These are phyloP conservation scores for Ellobius talpinus DNA, from an alignment of 2,113 vertebrate genomes.

Conservation along the genomic window DNA sequence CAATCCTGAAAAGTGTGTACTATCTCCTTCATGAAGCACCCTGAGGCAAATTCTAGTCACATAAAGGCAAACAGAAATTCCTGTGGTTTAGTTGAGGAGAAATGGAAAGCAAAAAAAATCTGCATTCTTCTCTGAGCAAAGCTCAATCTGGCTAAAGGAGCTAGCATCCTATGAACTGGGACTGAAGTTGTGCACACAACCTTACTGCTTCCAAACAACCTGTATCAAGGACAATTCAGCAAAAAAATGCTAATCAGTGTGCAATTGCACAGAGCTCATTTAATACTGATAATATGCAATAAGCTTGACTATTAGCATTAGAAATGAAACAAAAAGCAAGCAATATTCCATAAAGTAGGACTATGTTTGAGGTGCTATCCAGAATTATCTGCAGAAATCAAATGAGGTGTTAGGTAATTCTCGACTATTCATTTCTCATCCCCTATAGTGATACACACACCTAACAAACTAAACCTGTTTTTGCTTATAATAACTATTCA, in stretches of 20 bases:
- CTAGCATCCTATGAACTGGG: neutral
- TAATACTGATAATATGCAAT: neutral
- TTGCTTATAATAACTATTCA: neutral
- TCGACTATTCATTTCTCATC: neutral
- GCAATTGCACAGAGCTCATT: neutral
- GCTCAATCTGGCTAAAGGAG: neutral
- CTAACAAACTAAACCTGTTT: neutral
- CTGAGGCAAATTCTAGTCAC: neutral
- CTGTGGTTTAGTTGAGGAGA: neutral
- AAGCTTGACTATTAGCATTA: neutral
- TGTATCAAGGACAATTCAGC: neutral
- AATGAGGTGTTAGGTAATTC: neutral
- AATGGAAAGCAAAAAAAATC: constrained; percentile 14
- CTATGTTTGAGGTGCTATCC: neutral
- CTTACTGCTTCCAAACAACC: neutral
- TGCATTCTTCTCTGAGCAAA: neutral
- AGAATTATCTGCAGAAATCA: neutral
- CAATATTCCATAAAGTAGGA: neutral
- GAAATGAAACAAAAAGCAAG: neutral
- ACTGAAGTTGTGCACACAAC: neutral
- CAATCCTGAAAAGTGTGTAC: accelerated
- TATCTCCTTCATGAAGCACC: neutral
- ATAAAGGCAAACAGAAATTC: neutral
- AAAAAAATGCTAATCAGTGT: neutral
- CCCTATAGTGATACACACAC: neutral